Evolutionary conservation across 2,113 vertebrate genomes (phyloP).

Genomic region (Telmatochromis sp.): DNA sequence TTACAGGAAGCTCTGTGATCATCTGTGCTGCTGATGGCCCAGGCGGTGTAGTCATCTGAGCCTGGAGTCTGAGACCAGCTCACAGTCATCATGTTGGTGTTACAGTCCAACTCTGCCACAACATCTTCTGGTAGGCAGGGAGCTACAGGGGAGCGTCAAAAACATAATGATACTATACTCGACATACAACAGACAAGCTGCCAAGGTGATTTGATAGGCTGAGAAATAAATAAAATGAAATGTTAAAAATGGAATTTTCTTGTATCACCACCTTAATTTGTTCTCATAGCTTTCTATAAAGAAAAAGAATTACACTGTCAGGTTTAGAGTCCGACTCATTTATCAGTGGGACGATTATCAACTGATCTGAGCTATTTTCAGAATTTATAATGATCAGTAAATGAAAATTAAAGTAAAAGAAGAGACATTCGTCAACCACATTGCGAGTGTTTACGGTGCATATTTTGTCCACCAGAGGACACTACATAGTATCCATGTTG

Average conservation of each 20-base stretch:
- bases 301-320: neutral
- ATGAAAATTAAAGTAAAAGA: neutral
- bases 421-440: neutral
- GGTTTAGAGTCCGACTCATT: neutral
- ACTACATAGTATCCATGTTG: neutral
- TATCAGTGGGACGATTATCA: neutral
- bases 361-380: neutral
- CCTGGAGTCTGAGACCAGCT: slow-evolving; percentile 30
- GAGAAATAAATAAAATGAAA: neutral
- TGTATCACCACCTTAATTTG: neutral
- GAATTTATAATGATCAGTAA: neutral
- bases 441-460: neutral
- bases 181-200: neutral
- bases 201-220: neutral
- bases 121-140: slow-evolving; percentile 50
- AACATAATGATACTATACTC: neutral
- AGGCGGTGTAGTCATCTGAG: slow-evolving; percentile 51
- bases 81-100: slow-evolving; percentile 43
- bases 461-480: neutral
- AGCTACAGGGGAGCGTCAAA: slow-evolving; percentile 14
- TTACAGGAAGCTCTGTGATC: slow-evolving; percentile 49
- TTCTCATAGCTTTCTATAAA: rapidly evolving
- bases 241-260: neutral
- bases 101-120: slow-evolving; percentile 37
- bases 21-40: slow-evolving; percentile 35